A percentile compares a stretch with the other conserved stretches of the same genome.
These are phyloP conservation scores for Caenorhabditis angaria DNA, from an alignment of 2,888 invertebrate genomes.

Conservation along the genomic window DNA sequence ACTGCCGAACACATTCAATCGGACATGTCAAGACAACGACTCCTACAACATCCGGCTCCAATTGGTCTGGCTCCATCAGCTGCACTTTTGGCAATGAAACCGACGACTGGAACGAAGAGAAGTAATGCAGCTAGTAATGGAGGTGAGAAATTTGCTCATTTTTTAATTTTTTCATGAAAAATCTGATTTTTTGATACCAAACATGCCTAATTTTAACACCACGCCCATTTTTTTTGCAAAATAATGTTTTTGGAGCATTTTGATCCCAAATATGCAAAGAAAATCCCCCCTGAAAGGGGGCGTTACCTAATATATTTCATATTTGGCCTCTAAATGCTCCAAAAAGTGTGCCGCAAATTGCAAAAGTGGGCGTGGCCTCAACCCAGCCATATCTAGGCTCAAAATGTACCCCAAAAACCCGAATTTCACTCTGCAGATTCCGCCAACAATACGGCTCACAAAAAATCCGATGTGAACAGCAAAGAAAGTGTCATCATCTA, in stretches of 20 bases:
- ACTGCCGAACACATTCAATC: slow-evolving; percentile 68
- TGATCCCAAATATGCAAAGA: too few species aligned
- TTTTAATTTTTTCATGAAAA: neutral
- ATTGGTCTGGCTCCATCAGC: slow-evolving; percentile 58
- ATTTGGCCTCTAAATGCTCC: too few species aligned
- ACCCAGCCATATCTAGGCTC: neutral
- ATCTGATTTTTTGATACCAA: neutral
- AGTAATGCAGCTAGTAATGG: slow-evolving; percentile 54
- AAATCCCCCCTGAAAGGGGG: too few species aligned
- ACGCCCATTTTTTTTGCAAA: too few species aligned
- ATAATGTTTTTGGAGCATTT: too few species aligned
- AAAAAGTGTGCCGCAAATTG: too few species aligned
- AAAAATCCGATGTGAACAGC: slow-evolving; percentile 70
- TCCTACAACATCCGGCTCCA: slow-evolving; percentile 67
- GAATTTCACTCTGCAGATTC: slow-evolving; percentile 31
- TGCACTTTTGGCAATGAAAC: slow-evolving; percentile 70
- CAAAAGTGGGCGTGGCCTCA: too few species aligned
- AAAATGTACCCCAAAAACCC: neutral
- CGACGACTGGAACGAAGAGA: slow-evolving; percentile 67
- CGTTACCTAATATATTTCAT: too few species aligned
- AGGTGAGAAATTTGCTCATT: slow-evolving; percentile 8
- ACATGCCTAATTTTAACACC: too few species aligned
- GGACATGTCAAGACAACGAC: slow-evolving; percentile 63
- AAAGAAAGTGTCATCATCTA: slow-evolving; percentile 66
- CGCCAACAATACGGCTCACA: slow-evolving; percentile 65